Base-by-base conservation (phyloP, 2,113 vertebrate genomes). In the Syrmaticus mikado region DNA sequence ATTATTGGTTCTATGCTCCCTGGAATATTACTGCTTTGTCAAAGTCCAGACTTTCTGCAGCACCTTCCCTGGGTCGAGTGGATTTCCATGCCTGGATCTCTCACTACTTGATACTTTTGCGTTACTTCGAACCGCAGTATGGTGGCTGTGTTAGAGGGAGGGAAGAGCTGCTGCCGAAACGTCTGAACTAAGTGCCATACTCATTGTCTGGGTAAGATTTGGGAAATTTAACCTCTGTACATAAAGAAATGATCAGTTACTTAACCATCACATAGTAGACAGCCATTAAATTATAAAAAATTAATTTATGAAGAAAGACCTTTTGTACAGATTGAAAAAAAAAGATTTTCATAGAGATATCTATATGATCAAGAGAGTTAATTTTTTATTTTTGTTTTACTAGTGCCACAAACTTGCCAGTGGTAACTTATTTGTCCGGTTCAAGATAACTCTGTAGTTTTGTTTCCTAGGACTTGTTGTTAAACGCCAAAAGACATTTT, bases 251-350 rank as follows among this genome's bases (percentile, higher is more conserved):
- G 98, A 97, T 98, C 98, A 98, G 97, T 98, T 97, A 98, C 97
- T 97, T 98, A 98, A 98, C 98, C 98, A 99, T 98, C 98, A 98
- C 98, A 98, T 99, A 98, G 98, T 98, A 98, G 98, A 98, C 98
- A 99, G 99, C 98, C 99, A 98, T 99, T 99, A 99, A 99, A 98
- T 99, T 99, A 99, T 99, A 99, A 98, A 98, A 98, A 98, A 97
- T 98, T 99, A 99, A 99, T 99, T 99, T 99, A 99, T 99, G 98
- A 99, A 99, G 98, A 98, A 98, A 99, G 98, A 98, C 97, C 98
- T 99, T 99, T 99, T 99, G 99, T 99, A 99, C 99, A 99, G 98
- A 99, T 98, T 98, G 98, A 98, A 98, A 98, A 98, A 98, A 98
- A 98, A 98, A 99, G 98, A 98, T 99, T 99, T 99, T 99, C 98